Conservation (phyloP, 1,140 invertebrate genomes). For the Steinernema feltiae region DNA sequence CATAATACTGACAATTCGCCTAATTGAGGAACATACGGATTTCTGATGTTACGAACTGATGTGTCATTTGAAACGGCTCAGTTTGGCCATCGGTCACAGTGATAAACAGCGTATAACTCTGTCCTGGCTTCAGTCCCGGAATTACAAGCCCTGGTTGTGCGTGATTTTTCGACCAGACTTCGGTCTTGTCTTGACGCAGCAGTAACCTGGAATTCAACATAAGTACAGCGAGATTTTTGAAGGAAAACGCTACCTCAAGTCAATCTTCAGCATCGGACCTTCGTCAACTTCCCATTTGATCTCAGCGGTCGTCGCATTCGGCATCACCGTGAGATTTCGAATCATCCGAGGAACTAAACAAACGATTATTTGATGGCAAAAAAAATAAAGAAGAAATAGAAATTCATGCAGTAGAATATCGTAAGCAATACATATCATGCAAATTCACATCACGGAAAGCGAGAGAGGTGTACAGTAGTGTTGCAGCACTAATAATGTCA, state of each 20-base stretch:
- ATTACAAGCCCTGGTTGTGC: slow-evolving; percentile 19
- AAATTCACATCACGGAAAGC: not conserved
- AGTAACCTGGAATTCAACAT: too few species aligned
- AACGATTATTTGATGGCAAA: not conserved
- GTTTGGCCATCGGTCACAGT: slow-evolving; percentile 47
- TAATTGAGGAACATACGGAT: slow-evolving; percentile 30
- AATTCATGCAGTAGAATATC: not conserved
- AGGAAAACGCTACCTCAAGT: too few species aligned
- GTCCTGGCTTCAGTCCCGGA: slow-evolving; percentile 17
- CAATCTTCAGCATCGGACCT: slow-evolving; percentile 42
- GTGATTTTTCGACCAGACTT: slow-evolving; percentile 14
- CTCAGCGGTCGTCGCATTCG: slow-evolving; percentile 40
- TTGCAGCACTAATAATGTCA: too few species aligned
- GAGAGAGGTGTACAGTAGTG: too few species aligned
- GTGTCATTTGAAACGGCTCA: slow-evolving; percentile 45
- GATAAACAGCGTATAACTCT: slow-evolving; percentile 46
- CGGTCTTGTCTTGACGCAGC: not conserved
- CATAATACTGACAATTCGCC: not conserved
- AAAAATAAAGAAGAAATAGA: not conserved
- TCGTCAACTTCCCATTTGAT: slow-evolving; percentile 48
- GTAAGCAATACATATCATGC: too few species aligned
- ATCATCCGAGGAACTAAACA: slow-evolving; percentile 51
- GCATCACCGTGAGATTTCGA: slow-evolving; percentile 42
- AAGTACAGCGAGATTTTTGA: too few species aligned
- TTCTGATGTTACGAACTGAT: slow-evolving; percentile 48